Evolutionary conservation across 2,888 invertebrate genomes (phyloP).

Genomic region (Entomobrya proxima): DNA sequence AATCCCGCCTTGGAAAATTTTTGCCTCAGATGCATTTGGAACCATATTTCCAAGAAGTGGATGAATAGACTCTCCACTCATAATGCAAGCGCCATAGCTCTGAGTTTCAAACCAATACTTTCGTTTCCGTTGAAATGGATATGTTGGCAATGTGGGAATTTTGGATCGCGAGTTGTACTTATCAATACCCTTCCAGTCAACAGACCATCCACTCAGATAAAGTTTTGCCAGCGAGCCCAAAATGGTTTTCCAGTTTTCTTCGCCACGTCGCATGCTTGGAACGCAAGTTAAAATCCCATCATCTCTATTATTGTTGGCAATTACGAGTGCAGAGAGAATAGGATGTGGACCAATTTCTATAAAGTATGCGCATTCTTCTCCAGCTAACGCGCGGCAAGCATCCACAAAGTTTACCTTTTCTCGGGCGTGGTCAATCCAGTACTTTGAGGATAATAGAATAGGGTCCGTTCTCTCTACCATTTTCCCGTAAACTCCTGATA

Average conservation of each 20-base stretch:
- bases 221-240: constrained; percentile 28
- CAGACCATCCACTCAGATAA: constrained; percentile 11
- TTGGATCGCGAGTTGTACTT: neutral
- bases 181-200: constrained; percentile 57
- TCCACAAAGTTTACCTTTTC: constrained; percentile 27
- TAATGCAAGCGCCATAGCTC: neutral
- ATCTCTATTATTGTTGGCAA: constrained; percentile 9
- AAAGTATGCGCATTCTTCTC: constrained; percentile 45
- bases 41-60: constrained; percentile 40
- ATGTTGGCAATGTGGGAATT: constrained; percentile 28
- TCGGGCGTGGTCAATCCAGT: constrained; percentile 54
- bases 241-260: constrained; percentile 35
- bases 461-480: neutral
- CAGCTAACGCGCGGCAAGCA: neutral
- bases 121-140: constrained; percentile 62
- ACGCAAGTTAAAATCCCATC: neutral
- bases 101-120: constrained; percentile 41
- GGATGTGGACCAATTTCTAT: constrained; percentile 72
- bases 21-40: constrained; percentile 35
- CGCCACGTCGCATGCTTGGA: constrained; percentile 23
- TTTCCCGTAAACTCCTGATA: constrained; percentile 63
- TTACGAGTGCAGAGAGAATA: constrained; percentile 43
- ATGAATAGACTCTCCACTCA: constrained; percentile 8
- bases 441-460: constrained; percentile 36
- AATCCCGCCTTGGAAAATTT: constrained; percentile 41